Evolutionary conservation across 2,797 vertebrate species (phyloP).

Genomic region (Takifugu ocellatus): DNA sequence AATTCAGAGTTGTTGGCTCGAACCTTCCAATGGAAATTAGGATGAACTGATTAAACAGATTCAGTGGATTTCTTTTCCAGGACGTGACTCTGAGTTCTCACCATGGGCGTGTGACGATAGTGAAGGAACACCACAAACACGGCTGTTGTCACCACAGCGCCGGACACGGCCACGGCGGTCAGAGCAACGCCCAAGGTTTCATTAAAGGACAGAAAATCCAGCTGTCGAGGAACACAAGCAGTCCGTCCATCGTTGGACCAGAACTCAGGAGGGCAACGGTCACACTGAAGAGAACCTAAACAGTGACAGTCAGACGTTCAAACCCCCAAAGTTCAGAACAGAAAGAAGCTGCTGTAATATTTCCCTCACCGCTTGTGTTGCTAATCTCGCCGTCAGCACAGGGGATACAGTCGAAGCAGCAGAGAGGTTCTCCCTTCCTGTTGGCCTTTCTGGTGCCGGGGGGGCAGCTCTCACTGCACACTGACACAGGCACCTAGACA

Average conservation of each 20-base stretch:
- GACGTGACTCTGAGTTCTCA: constrained; percentile 27
- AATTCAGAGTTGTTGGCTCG: constrained; percentile 75
- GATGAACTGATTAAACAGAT: not conserved
- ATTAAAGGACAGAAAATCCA: constrained; percentile 76
- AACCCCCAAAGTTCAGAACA: constrained; percentile 62
- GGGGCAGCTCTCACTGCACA: constrained; percentile 70
- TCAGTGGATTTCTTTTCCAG: not conserved
- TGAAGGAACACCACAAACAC: constrained; percentile 70
- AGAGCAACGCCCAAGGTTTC: constrained; percentile 72
- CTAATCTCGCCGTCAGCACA: constrained; percentile 75
- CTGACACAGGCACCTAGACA: constrained; percentile 53
- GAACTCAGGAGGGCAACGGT: constrained; percentile 66
- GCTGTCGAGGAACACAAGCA: constrained; percentile 56
- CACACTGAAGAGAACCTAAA: constrained; percentile 66
- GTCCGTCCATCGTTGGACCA: constrained; percentile 69
- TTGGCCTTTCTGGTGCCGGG: constrained; percentile 62
- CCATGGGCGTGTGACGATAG: constrained; percentile 70
- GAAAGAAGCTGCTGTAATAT: constrained; percentile 52
- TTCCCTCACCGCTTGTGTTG: constrained; percentile 66
- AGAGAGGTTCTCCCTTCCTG: constrained; percentile 66
- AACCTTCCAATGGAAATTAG: constrained; percentile 40
- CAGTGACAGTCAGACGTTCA: not conserved
- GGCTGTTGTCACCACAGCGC: constrained; percentile 56
- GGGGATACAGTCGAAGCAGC: constrained; percentile 76
- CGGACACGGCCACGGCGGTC: constrained; percentile 61